Evolutionary conservation across 2,113 vertebrate species (phyloP).

Genomic region (Paradisaea rubra): DNA sequence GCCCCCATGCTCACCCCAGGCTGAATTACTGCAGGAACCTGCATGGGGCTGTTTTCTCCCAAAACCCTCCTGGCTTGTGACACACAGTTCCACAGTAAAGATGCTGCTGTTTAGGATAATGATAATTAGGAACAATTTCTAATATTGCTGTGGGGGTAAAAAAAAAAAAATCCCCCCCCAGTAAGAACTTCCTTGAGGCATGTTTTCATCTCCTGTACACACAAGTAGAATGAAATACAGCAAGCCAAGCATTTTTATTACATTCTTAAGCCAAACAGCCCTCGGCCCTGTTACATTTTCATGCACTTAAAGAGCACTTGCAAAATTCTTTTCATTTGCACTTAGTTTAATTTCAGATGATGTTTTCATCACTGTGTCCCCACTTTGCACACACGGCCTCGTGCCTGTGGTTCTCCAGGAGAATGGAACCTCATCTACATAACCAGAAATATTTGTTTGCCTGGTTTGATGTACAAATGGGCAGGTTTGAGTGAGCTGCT

Average conservation of each 20-base stretch:
- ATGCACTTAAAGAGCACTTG: background rate
- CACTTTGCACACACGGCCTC: background rate
- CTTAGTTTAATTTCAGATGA: conserved; percentile 6
- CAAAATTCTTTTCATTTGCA: background rate
- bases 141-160: background rate
- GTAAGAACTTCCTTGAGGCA: background rate
- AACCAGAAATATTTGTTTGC: background rate
- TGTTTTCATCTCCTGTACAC: background rate
- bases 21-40: accelerated
- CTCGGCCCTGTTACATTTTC: background rate
- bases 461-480: background rate
- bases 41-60: accelerated
- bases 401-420: background rate
- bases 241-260: background rate
- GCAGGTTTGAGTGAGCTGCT: background rate
- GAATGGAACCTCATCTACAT: background rate
- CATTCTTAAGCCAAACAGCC: conserved; percentile 12
- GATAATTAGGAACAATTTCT: background rate
- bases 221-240: background rate
- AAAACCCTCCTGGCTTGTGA: background rate
- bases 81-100: accelerated
- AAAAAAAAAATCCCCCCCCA: background rate
- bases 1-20: accelerated
- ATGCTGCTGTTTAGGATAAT: background rate
- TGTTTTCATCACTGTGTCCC: background rate